Percentiles rank a stretch among this genome's conserved stretches.
Conservation (phyloP, 2,113 vertebrate species). For the Brachyhypopomus occidentalis region DNA sequence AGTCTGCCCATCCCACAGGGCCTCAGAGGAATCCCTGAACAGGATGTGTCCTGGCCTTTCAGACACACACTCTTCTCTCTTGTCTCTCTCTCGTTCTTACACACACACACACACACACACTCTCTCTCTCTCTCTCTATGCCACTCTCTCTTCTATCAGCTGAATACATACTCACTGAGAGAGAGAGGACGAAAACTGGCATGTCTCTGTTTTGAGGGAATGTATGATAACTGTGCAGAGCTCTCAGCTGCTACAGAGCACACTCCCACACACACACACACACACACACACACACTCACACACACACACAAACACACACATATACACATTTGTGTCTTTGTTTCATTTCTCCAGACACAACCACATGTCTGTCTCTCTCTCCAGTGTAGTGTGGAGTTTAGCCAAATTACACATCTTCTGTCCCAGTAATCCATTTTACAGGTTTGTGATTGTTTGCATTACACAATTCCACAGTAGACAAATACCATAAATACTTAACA, state of each 20-base stretch:
- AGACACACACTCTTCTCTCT: not conserved
- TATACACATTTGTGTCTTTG: not conserved
- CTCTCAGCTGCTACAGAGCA: not conserved
- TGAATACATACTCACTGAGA: not conserved
- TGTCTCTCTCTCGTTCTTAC: not conserved
- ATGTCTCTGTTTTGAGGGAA: not conserved
- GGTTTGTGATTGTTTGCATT: not conserved
- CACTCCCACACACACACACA: not conserved
- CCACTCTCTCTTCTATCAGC: too few relatives aligned
- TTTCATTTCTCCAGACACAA: not conserved
- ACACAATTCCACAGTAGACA: not conserved
- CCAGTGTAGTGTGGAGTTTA: not conserved
- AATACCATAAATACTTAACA: too few relatives aligned
- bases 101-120: not conserved
- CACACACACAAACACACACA: not conserved
- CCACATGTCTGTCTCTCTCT: not conserved
- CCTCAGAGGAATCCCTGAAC: constrained; percentile 1
- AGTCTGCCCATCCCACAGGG: not conserved
- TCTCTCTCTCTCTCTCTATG: not conserved
- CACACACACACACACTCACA: not conserved
- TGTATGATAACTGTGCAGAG: constrained; percentile 9
- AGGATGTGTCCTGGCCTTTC: constrained; percentile 12
- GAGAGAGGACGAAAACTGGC: not conserved
- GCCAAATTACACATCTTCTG: not conserved
- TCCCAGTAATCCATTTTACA: not conserved